Evolutionary conservation across 2,113 vertebrate species (phyloP).

Genomic region (Ivindomyrus marchei): DNA sequence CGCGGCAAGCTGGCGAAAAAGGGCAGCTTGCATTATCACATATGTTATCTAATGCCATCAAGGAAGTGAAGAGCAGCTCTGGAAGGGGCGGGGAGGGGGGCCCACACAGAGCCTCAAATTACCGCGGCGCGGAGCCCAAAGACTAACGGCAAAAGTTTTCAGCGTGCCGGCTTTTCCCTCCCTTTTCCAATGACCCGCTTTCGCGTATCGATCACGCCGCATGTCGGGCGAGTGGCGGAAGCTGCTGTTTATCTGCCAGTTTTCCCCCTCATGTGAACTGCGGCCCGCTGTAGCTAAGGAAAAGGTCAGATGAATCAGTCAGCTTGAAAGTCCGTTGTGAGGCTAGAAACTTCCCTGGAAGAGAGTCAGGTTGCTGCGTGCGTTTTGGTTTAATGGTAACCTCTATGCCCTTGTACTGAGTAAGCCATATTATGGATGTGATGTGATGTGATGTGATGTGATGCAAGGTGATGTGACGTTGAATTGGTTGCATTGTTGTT

Average conservation of each 20-base stretch:
- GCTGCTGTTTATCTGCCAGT: not conserved
- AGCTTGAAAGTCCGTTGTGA: not conserved
- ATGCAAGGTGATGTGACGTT: too few species aligned
- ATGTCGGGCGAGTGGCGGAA: not conserved
- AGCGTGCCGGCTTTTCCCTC: not conserved
- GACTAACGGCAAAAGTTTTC: not conserved
- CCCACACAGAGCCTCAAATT: conserved; percentile 7
- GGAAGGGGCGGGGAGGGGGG: not conserved
- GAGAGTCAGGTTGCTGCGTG: not conserved
- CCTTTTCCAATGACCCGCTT: not conserved
- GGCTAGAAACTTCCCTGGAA: not conserved
- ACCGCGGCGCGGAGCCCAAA: not conserved
- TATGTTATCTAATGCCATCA: conserved; percentile 28
- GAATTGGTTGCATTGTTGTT: not conserved
- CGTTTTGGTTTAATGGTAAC: not conserved
- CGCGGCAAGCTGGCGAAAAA: not conserved
- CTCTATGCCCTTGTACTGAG: not conserved
- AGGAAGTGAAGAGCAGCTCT: conserved; percentile 13
- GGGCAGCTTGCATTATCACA: conserved; percentile 20
- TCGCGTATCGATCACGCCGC: not conserved
- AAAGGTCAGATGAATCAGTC: not conserved
- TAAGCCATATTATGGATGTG: not conserved
- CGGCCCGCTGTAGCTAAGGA: too few species aligned
- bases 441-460: not conserved
- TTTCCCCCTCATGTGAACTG: not conserved